Percentiles rank a stretch among this genome's conserved stretches.
Conservation (phyloP, 1,140 invertebrate genomes). For the Riptortus pedestris region DNA sequence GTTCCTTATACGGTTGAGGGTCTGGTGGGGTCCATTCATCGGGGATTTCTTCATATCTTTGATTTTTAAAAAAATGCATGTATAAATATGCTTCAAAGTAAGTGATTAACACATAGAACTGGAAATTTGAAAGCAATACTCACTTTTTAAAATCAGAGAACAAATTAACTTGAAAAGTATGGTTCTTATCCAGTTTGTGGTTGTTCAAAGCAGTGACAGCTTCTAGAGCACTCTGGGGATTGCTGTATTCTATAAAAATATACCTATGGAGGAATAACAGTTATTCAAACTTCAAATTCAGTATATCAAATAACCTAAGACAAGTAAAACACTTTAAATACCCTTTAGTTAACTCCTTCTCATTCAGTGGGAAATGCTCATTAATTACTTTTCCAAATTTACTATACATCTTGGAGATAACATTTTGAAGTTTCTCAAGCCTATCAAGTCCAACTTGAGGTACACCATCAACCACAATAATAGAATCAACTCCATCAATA, state of each 20-base stretch:
- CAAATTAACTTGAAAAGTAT: constrained; percentile 89
- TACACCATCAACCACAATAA: constrained; percentile 92
- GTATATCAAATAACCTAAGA: neutral
- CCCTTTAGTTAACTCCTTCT: constrained; percentile 81
- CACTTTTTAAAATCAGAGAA: constrained; percentile 94
- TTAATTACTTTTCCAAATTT: constrained; percentile 86
- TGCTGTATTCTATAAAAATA: constrained; percentile 85
- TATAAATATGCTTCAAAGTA: neutral
- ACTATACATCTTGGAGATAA: constrained; percentile 84
- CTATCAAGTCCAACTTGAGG: constrained; percentile 87
- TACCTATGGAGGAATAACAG: constrained; percentile 47
- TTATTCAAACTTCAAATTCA: constrained; percentile 5
- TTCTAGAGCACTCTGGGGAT: constrained; percentile 67
- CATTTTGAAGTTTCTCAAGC: constrained; percentile 83
- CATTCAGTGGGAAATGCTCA: constrained; percentile 77
- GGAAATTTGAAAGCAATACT: constrained; percentile 34
- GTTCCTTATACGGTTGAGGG: constrained; percentile 73
- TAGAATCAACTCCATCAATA: constrained; percentile 88
- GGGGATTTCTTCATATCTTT: constrained; percentile 77
- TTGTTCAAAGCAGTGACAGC: constrained; percentile 82
- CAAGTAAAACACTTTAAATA: constrained; percentile 37
- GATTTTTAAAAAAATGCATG: constrained; percentile 29
- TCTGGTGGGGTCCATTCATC: constrained; percentile 85
- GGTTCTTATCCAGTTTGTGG: constrained; percentile 90
- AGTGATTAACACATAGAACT: neutral